phyloP scores from a whole-genome alignment of 2,113 vertebrate genomes.

The Upupa epops region DNA sequence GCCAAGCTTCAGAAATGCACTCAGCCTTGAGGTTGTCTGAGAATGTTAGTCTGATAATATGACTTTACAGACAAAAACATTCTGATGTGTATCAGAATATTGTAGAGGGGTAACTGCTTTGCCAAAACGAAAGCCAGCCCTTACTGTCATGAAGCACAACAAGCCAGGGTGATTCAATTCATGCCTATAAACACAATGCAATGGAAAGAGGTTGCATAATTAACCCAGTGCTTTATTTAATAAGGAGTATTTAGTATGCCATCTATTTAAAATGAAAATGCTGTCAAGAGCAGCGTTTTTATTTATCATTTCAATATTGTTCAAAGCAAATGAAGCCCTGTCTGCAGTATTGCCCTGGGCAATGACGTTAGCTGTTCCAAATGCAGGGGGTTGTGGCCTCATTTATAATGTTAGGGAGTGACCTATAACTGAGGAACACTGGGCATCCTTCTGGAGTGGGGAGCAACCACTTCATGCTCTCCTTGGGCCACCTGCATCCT shows the following conservation, averaged over 20 bases:
- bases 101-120: background rate
- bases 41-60: background rate
- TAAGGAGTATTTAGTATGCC: conserved; percentile 1
- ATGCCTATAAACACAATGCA: conserved; percentile 5
- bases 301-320: conserved; percentile 18
- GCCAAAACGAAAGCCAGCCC: background rate
- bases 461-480: fast-evolving
- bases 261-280: conserved; percentile 21
- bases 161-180: background rate
- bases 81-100: background rate
- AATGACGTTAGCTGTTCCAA: background rate
- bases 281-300: conserved; percentile 11
- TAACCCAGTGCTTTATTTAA: background rate
- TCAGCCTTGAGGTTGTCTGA: background rate
- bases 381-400: background rate
- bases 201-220: conserved; percentile 37
- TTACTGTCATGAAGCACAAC: background rate
- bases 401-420: background rate
- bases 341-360: background rate
- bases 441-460: fast-evolving
- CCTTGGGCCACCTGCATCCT: conserved; percentile 15
- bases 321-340: conserved; percentile 33
- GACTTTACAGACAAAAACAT: conserved; percentile 2
- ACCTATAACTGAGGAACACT: background rate
- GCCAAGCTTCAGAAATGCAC: background rate